A percentile compares a stretch with the other conserved stretches of the same genome.
Evolutionary conservation across 1,140 invertebrate species (phyloP).

Genomic region (Drosophila biarmipes): DNA sequence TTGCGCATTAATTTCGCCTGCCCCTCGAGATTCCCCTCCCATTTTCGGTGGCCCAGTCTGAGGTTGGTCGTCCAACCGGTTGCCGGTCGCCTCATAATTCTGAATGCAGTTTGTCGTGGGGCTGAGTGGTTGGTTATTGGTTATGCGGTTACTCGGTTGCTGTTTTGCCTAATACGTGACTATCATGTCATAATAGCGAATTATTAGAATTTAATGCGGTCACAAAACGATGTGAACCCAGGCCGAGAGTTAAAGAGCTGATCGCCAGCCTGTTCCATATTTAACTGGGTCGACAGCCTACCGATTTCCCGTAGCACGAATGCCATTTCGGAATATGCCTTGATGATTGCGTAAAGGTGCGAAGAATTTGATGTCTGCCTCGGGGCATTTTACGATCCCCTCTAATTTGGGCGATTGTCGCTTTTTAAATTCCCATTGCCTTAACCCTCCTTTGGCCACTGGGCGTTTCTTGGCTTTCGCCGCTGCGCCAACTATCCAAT

Average conservation of each 20-base stretch:
- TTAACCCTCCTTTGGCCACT: constrained; percentile 17
- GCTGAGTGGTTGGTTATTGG: constrained; percentile 40
- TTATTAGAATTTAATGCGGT: constrained; percentile 81
- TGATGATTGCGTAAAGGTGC: constrained; percentile 52
- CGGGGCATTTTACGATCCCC: constrained; percentile 8
- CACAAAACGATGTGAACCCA: constrained; percentile 37
- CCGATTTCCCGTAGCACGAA: constrained; percentile 9
- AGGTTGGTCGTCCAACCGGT: constrained; percentile 42
- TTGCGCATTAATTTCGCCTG: constrained; percentile 76
- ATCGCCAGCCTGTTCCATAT: constrained; percentile 21
- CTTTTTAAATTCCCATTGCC: constrained; percentile 47
- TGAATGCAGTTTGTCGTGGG: constrained; percentile 65
- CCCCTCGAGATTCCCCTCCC: constrained; percentile 16
- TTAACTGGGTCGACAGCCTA: constrained; percentile 39
- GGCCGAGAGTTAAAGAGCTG: constrained; percentile 5
- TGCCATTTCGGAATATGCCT: not conserved
- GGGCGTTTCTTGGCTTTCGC: constrained; percentile 53
- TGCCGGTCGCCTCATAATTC: constrained; percentile 75
- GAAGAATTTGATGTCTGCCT: constrained; percentile 42
- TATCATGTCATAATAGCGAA: constrained; percentile 82
- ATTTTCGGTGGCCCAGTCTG: constrained; percentile 22
- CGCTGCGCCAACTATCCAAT: constrained; percentile 28
- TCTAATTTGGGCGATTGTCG: constrained; percentile 28
- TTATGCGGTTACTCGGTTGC: constrained; percentile 44
- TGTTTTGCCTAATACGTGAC: constrained; percentile 79